These are phyloP conservation scores for Ursus arctos DNA, from an alignment of 2,113 vertebrate genomes.

Conservation along the genomic window DNA sequence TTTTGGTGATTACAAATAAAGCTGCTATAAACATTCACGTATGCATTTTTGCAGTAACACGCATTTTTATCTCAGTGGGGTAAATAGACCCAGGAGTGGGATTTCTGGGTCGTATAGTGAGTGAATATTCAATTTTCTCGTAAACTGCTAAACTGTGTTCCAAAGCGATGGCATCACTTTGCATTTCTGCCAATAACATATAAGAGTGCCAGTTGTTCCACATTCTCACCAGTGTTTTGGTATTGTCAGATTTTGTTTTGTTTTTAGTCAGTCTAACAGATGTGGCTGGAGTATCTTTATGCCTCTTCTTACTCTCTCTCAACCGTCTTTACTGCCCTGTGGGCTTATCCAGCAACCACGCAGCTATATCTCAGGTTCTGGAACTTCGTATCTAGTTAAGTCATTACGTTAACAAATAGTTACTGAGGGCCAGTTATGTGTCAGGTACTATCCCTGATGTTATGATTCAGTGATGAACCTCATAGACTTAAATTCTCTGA, in stretches of 20 bases:
- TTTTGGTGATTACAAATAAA: neutral
- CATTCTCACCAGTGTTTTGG: neutral
- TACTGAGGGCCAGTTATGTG: neutral
- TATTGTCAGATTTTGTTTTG: neutral
- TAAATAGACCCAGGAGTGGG: neutral
- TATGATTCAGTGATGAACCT: neutral
- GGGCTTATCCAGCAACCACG: neutral
- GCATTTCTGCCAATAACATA: neutral
- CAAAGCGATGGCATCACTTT: neutral
- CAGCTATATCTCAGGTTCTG: neutral
- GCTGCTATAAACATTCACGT: neutral
- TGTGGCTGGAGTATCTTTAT: neutral
- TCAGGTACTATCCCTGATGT: neutral
- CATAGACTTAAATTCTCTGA: neutral
- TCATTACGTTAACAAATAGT: neutral
- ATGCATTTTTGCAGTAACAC: neutral
- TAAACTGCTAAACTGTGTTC: neutral
- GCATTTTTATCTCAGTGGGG: neutral
- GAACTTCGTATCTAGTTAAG: neutral
- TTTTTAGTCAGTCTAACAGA: neutral
- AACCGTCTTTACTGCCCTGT: neutral
- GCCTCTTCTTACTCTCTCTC: neutral
- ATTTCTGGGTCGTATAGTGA: neutral
- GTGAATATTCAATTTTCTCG: neutral
- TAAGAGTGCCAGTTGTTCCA: neutral